Percentiles rank a stretch among this genome's conserved stretches.
These are phyloP conservation scores for Centroberyx gerrardi DNA, from an alignment of 2,797 vertebrate species.

Conservation along the genomic window DNA sequence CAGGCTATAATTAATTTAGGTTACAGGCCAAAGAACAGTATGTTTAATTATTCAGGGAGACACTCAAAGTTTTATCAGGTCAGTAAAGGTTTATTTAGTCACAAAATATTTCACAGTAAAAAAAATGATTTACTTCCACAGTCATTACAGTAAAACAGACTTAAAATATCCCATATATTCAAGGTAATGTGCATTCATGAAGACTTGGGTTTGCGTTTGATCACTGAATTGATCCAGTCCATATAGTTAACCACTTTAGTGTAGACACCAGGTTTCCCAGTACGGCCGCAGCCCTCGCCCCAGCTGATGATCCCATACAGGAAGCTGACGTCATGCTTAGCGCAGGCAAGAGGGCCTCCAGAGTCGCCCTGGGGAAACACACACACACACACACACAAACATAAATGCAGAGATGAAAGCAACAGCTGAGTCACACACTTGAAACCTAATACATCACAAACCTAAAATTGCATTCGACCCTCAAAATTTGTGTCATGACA, in stretches of 20 bases:
- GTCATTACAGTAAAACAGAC: conserved; percentile 33
- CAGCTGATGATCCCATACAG: conserved; percentile 96
- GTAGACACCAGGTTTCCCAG: conserved; percentile 93
- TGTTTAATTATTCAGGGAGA: neutral
- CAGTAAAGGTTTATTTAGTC: conserved; percentile 67
- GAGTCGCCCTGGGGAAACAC: conserved; percentile 91
- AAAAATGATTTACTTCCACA: conserved; percentile 48
- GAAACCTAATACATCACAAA: conserved; percentile 22
- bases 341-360: conserved; percentile 94
- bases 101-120: conserved; percentile 72
- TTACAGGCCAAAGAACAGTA: too few relatives aligned
- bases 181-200: conserved; percentile 42
- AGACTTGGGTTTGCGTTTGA: conserved; percentile 68
- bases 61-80: conserved; percentile 44
- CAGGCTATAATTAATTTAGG: too few relatives aligned
- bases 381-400: conserved; percentile 30
- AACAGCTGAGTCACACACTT: conserved; percentile 59
- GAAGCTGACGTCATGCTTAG: conserved; percentile 86
- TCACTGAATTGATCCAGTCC: conserved; percentile 91
- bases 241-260: conserved; percentile 92
- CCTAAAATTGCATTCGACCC: conserved; percentile 13
- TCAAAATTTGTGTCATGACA: neutral
- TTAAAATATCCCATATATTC: conserved; percentile 19
- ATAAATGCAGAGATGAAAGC: conserved; percentile 52
- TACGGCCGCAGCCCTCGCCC: conserved; percentile 92